Base-by-base conservation (phyloP, 2,888 invertebrate genomes). In the Zonitis immaculata region DNA sequence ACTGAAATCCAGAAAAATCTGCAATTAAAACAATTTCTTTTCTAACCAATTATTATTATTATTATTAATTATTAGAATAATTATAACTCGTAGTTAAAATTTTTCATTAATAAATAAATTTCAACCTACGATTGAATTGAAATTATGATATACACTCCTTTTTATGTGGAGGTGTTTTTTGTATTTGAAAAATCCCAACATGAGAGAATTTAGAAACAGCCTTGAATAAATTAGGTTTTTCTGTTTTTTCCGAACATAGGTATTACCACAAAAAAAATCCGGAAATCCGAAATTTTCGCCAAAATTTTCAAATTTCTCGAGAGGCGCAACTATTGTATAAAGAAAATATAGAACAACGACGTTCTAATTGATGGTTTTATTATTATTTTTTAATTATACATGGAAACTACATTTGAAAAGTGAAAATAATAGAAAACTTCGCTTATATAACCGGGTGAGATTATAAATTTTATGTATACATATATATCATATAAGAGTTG, bases 351-450 rank as follows among this genome's bases (percentile, higher is more conserved):
- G 67, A 66, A 65, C 53, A 59, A 51, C 47, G 45, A n/a, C n/a
- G n/a, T n/a, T n/a, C n/a, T n/a, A n/a, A n/a, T n/a, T n/a, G n/a
- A n/a, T n/a, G n/a, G n/a, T n/a, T n/a, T n/a, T n/a, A n/a, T n/a
- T n/a, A n/a, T n/a, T n/a, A n/a, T n/a, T n/a, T n/a, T n/a, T n/a
- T n/a, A n/a, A n/a, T n/a, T 35, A 4, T 35, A 61, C 64, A 66
- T 67, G 67, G 65, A 66, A 67, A 67, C 65, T 64, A 65, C 70
- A 61, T 72, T 71, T 71, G 70, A 73, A 74, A 74, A 74, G 74
- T 74, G 74, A 74, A 74, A 74, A 74, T 72, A 74, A 73, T 74
- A 74, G 73, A 74, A 74, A 74, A 74, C 70, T 64, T 65, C 66
- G 62, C 72, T 74, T 74, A 74, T 74, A 74, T 74, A 74, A 74